Base-by-base conservation (phyloP, 2,113 vertebrate genomes). In the Prionailurus viverrinus region DNA sequence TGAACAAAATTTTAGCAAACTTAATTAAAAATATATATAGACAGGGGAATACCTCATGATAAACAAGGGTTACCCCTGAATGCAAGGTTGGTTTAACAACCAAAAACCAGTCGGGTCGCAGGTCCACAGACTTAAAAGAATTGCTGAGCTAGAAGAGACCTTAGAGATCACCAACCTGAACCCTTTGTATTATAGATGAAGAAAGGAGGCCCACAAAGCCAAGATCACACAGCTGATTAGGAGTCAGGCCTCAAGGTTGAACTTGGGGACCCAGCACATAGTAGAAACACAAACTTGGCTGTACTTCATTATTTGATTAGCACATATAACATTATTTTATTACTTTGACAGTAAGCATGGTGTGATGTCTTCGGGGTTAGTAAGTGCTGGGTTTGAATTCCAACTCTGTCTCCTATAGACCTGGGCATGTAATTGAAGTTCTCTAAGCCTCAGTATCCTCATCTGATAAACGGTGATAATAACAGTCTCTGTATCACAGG, bases 311-410 rank as follows among this genome's bases (percentile, higher is more conserved):
- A 65, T 80, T 66, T 86, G n/a, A 69, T 66, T 41, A 69, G 25
- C 68, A 79, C 39, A 25, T 29, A 90, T 15, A 92, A 11, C n/a
- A 41, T 53, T 45, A 80, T 55, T 74, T 66, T n/a, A 76, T 94
- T 84, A 76, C 25, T 88, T 33, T 29, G 69, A 96, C 58, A 33
- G n/a, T 11, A 96, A 76, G 39, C 21, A 93, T 0, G 36, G 25
- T 66, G 1, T 55, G 53, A 61, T 53, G 8, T 65, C 73, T 73
- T 74, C 8, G 27, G 27, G 80, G 73, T 25, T 69, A 82, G 61
- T 63, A 89, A 95, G 41, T 29, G 61, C 53, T 33, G 33, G 31
- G 19, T 94, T 81, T 95, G 68, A 95, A 93, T 58, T 41, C 63
- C 51, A 85, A 15, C 33, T 74, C 71, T 80, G 29, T 31, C 11